These are phyloP conservation scores for Heliornis fulica DNA, from an alignment of 2,113 vertebrate genomes.

Conservation along the genomic window DNA sequence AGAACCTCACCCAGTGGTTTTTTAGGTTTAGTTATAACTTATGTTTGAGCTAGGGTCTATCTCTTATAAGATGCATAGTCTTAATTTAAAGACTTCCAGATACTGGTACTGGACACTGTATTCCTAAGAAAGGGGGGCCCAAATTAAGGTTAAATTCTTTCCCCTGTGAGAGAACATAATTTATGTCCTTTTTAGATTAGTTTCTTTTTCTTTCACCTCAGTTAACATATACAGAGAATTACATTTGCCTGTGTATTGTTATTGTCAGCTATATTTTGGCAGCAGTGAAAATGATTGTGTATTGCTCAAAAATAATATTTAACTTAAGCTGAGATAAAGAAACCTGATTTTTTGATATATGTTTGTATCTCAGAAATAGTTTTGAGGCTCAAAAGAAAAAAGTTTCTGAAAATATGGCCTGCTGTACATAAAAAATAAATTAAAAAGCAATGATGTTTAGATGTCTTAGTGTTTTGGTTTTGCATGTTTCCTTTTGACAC, in stretches of 20 bases:
- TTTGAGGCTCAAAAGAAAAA: background rate
- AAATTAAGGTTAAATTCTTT: conserved; percentile 45
- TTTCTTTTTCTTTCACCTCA: conserved; percentile 18
- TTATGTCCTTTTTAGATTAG: conserved; percentile 5
- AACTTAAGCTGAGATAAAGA: conserved; percentile 39
- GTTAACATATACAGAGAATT: conserved; percentile 41
- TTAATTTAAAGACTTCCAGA: conserved; percentile 44
- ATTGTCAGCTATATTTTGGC: conserved; percentile 39
- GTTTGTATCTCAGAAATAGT: background rate
- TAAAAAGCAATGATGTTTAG: background rate
- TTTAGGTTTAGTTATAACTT: background rate
- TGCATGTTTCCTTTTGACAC: background rate
- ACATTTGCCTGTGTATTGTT: conserved; percentile 53
- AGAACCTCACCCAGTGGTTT: background rate
- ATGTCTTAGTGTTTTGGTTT: background rate
- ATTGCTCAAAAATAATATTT: conserved; percentile 22
- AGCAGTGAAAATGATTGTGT: background rate
- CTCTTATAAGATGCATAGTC: background rate
- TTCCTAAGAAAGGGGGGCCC: background rate
- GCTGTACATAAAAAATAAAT: background rate
- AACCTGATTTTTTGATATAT: background rate
- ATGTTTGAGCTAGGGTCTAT: background rate
- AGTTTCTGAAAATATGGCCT: background rate
- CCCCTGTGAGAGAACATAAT: background rate
- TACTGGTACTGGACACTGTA: background rate